Evolutionary conservation across 2,113 vertebrate species (phyloP).

Genomic region (Pseudonaja textilis): DNA sequence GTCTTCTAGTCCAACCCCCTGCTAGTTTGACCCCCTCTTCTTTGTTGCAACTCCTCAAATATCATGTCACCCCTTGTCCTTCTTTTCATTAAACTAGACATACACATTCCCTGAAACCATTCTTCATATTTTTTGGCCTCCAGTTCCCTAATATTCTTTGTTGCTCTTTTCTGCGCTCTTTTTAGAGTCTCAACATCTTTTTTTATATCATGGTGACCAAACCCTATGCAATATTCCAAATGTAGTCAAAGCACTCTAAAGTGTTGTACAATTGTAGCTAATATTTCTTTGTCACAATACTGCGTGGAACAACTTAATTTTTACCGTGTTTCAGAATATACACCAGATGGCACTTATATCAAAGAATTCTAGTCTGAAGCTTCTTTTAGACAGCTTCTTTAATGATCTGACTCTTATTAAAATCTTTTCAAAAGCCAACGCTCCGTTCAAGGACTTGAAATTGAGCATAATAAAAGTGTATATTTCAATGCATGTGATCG

Average conservation of each 20-base stretch:
- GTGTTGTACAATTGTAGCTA: not conserved
- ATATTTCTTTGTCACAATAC: not conserved
- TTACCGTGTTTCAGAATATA: not conserved
- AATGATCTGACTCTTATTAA: not conserved
- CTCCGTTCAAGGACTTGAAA: not conserved
- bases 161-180: not conserved
- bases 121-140: not conserved
- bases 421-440: not conserved
- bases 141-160: not conserved
- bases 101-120: not conserved
- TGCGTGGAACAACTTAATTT: too few relatives aligned
- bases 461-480: not conserved
- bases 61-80: not conserved
- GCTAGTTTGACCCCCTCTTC: not conserved
- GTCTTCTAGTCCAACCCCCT: not conserved
- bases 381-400: not conserved
- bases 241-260: not conserved
- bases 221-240: not conserved
- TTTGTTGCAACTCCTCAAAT: fast-evolving
- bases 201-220: not conserved
- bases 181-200: not conserved
- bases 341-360: slow-evolving; percentile 68
- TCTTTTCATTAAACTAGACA: not conserved
- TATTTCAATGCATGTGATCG: not conserved
- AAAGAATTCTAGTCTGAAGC: slow-evolving; percentile 6